A percentile compares a stretch with the other conserved stretches of the same genome.
phyloP scores from a whole-genome alignment of 1,140 invertebrate genomes.

The Lepidurus arcticus region DNA sequence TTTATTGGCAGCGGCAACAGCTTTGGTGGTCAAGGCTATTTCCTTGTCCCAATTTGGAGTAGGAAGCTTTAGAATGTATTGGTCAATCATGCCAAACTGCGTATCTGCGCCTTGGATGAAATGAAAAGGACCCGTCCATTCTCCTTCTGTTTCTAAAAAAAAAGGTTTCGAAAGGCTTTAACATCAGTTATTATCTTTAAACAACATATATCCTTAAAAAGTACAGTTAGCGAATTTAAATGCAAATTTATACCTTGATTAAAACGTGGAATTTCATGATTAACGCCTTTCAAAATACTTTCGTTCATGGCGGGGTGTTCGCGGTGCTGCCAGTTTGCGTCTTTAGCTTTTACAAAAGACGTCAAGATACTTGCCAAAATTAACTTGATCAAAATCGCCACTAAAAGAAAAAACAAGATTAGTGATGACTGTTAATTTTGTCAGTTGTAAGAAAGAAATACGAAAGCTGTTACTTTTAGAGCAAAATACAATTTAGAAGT shows the following conservation, averaged over 20 bases:
- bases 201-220: background rate
- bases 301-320: background rate
- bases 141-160: slow-evolving; percentile 38
- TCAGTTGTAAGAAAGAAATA: too few species aligned
- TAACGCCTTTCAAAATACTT: background rate
- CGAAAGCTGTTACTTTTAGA: too few species aligned
- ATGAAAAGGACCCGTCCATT: slow-evolving; percentile 45
- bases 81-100: slow-evolving; percentile 52
- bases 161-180: slow-evolving; percentile 28
- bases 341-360: background rate
- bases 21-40: slow-evolving; percentile 43
- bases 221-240: background rate
- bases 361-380: background rate
- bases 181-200: background rate
- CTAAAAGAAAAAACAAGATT: too few species aligned
- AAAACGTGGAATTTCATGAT: background rate
- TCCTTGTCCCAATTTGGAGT: slow-evolving; percentile 49
- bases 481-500: too few species aligned
- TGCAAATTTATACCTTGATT: background rate
- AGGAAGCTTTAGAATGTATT: slow-evolving; percentile 42
- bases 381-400: too few species aligned
- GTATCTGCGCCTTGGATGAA: slow-evolving; percentile 53
- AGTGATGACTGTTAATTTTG: too few species aligned
- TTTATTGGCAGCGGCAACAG: slow-evolving; percentile 47
- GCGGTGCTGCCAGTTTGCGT: background rate